Evolutionary conservation across 2,113 vertebrate genomes (phyloP).

Genomic region (Tragelaphus scriptus): DNA sequence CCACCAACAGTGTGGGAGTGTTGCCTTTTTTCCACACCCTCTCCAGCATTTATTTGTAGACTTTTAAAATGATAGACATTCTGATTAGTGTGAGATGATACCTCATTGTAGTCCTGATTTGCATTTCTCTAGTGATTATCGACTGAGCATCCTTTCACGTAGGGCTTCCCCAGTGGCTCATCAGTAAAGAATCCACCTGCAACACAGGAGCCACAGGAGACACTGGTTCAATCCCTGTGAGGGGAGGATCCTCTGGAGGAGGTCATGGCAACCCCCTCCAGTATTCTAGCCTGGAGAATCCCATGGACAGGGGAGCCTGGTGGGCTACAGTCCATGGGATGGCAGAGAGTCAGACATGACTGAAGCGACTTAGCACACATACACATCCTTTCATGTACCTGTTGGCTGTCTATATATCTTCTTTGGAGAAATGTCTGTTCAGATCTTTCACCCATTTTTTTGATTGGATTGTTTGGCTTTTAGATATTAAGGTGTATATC

Average conservation of each 20-base stretch:
- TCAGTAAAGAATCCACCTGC: background rate
- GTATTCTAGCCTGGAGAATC: background rate
- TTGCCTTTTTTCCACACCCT: background rate
- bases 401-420: background rate
- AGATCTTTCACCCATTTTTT: background rate
- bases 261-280: background rate
- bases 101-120: background rate
- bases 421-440: background rate
- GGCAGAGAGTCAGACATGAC: background rate
- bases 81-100: background rate
- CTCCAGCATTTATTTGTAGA: background rate
- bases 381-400: background rate
- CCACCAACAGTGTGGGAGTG: background rate
- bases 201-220: background rate
- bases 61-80: background rate
- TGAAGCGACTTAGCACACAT: background rate
- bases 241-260: background rate
- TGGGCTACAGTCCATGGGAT: background rate
- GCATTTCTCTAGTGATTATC: background rate
- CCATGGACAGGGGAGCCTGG: background rate
- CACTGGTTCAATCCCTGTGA: background rate
- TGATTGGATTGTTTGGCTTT: background rate
- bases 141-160: background rate
- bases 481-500: background rate
- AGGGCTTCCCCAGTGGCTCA: background rate